phyloP scores from a whole-genome alignment of 1,140 invertebrate genomes.

The Lordiphosa mommai region DNA sequence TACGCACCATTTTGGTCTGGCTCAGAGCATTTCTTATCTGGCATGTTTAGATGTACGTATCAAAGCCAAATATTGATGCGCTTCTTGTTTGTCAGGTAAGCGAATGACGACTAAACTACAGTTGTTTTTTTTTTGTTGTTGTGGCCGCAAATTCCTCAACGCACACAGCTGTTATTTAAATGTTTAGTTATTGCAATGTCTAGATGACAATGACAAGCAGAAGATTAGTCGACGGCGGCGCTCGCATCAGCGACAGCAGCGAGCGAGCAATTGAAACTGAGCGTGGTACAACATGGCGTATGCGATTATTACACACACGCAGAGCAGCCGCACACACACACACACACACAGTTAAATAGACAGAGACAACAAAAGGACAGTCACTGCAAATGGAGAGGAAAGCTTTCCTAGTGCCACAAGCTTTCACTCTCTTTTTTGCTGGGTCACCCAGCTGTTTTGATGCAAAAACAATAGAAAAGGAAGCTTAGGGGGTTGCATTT shows the following conservation, averaged over 20 bases:
- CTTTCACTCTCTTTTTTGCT: conserved; percentile 12
- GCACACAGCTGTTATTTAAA: conserved; percentile 29
- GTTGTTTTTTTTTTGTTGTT: conserved; percentile 19
- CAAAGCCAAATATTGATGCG: conserved; percentile 2
- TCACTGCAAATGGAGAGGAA: conserved; percentile 6
- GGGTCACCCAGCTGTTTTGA: conserved; percentile 23
- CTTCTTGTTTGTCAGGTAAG: conserved; percentile 29
- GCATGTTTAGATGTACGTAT: conserved; percentile 35
- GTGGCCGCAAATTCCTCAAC: conserved; percentile 10
- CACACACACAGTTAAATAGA: conserved; percentile 5
- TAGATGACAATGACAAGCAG: conserved; percentile 23
- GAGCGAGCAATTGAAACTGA: conserved; percentile 60
- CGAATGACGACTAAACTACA: conserved; percentile 25
- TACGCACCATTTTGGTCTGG: conserved; percentile 58
- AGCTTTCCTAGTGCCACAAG: conserved; percentile 24
- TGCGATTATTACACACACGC: conserved; percentile 43
- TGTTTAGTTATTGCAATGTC: conserved; percentile 27
- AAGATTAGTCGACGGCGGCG: conserved; percentile 35
- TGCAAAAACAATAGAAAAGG: not conserved
- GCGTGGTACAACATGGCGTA: conserved; percentile 55
- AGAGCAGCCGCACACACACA: conserved; percentile 18
- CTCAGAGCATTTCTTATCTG: conserved; percentile 56
- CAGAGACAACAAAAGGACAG: not conserved
- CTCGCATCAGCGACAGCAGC: conserved; percentile 36
- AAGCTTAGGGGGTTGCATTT: not conserved